Percentiles rank a stretch among this genome's conserved stretches.
Conservation (phyloP, 2,888 invertebrate species). For the Petrophora chlorosata region DNA sequence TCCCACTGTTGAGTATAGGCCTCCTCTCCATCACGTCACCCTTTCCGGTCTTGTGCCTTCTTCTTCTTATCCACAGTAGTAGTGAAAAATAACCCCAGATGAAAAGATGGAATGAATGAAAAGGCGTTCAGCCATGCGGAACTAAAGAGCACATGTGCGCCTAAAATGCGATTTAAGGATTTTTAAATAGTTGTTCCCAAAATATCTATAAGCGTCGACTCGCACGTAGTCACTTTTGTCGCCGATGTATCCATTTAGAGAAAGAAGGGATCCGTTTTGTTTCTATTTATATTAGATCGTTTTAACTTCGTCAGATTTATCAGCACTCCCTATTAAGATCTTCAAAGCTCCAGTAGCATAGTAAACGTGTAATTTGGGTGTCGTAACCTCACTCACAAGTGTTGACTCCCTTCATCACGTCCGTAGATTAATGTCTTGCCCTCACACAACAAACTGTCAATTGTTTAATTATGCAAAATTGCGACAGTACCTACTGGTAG, state of each 20-base stretch:
- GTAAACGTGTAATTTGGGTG: constrained; percentile 15
- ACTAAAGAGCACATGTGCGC: constrained; percentile 42
- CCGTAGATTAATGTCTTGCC: constrained; percentile 11
- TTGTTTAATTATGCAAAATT: constrained; percentile 44
- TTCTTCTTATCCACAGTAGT: no score
- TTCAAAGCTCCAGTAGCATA: constrained; percentile 10
- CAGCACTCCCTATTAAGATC: constrained; percentile 8
- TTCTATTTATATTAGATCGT: constrained; percentile 17
- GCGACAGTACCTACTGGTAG: constrained; percentile 48
- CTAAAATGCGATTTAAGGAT: constrained; percentile 42
- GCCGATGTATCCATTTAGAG: constrained; percentile 41
- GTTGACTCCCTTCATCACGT: constrained; percentile 9
- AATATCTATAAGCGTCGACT: constrained; percentile 44
- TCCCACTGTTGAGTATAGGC: no score
- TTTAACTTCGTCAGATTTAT: constrained; percentile 8
- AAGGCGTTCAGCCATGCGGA: constrained; percentile 23
- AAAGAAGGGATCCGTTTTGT: constrained; percentile 22
- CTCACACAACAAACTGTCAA: constrained; percentile 30
- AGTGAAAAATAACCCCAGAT: no score
- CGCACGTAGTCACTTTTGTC: constrained; percentile 43
- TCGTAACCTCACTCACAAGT: constrained; percentile 3
- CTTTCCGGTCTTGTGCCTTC: no score
- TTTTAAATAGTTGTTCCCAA: constrained; percentile 51
- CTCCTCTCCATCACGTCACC: no score
- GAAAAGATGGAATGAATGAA: no score